Percentiles rank a stretch among this genome's conserved stretches.
Evolutionary conservation across 2,113 vertebrate genomes (phyloP).

Genomic region (Sclerurus mexicanus): DNA sequence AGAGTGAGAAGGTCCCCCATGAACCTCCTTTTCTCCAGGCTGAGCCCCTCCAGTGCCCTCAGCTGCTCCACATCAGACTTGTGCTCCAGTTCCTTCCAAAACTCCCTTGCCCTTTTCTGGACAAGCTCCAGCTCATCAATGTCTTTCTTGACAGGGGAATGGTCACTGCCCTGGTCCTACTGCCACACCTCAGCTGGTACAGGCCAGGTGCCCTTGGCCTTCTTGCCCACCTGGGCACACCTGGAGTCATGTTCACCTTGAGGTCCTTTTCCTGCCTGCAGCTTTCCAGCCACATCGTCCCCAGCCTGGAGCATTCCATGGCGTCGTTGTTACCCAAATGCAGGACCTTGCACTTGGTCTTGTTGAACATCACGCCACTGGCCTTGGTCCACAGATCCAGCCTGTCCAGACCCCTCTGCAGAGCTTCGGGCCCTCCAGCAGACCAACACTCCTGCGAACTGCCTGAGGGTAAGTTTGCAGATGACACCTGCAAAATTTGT

Average conservation of each 20-base stretch:
- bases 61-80: background rate
- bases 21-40: background rate
- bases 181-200: background rate
- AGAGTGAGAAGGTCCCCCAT: background rate
- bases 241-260: background rate
- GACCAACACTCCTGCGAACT: background rate
- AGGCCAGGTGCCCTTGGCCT: background rate
- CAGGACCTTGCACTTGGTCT: background rate
- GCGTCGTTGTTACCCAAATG: fast-evolving
- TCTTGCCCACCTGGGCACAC: background rate
- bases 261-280: background rate
- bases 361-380: background rate
- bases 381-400: background rate
- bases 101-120: background rate
- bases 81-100: background rate
- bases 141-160: background rate
- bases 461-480: background rate
- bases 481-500: background rate
- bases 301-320: background rate
- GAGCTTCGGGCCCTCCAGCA: background rate
- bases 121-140: background rate
- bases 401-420: background rate
- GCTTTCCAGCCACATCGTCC: background rate
- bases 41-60: background rate
- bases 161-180: background rate